Conservation (phyloP, 2,113 vertebrate species). For the Colistium nudipinnis region DNA sequence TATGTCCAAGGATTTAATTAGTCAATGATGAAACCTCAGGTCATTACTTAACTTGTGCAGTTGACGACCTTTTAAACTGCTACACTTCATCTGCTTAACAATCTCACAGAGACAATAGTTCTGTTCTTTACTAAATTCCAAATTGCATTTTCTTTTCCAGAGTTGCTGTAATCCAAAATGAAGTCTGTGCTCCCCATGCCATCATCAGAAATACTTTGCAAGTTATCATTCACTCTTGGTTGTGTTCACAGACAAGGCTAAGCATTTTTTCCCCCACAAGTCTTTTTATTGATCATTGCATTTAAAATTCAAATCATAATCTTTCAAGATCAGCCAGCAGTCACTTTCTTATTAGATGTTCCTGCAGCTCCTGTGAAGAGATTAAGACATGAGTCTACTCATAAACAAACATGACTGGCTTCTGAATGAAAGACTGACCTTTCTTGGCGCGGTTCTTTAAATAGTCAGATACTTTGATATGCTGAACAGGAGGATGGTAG, state of each 20-base stretch:
- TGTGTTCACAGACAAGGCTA: not conserved
- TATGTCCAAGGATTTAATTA: too few relatives aligned
- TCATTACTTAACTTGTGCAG: too few relatives aligned
- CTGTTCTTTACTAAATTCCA: too few relatives aligned
- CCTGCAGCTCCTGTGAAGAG: slow-evolving; percentile 12
- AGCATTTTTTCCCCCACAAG: not conserved
- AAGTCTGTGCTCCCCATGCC: too few relatives aligned
- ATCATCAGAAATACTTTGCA: too few relatives aligned
- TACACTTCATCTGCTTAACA: too few relatives aligned
- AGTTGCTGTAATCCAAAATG: too few relatives aligned
- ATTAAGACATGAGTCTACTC: not conserved
- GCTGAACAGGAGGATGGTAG: not conserved
- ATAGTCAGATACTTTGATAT: slow-evolving; percentile 10
- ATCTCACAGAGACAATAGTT: too few relatives aligned
- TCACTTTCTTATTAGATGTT: not conserved
- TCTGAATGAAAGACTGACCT: not conserved
- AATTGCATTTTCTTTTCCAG: too few relatives aligned
- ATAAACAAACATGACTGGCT: not conserved
- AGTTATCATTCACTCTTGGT: too few relatives aligned
- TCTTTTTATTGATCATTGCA: not conserved
- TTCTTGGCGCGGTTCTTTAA: not conserved
- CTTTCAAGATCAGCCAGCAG: not conserved
- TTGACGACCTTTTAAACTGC: too few relatives aligned
- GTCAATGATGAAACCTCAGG: too few relatives aligned
- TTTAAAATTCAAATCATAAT: not conserved